Conservation (phyloP, 2,888 invertebrate species). For the Myopa testacea region DNA sequence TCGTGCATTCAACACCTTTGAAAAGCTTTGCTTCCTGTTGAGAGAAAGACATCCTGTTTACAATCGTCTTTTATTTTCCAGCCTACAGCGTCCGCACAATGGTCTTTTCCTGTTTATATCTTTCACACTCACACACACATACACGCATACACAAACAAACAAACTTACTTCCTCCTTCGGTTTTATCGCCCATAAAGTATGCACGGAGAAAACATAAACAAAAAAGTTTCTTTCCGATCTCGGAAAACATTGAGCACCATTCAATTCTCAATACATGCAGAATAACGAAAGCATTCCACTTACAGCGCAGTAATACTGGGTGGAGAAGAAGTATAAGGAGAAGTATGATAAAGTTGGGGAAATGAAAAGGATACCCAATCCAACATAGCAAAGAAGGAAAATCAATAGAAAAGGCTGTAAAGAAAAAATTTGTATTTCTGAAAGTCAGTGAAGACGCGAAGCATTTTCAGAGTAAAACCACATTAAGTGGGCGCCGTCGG, state of each 20-base stretch:
- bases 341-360: background rate
- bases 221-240: background rate
- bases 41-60: background rate
- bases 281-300: background rate
- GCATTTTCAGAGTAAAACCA: background rate
- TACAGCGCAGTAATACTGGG: no score
- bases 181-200: background rate
- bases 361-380: background rate
- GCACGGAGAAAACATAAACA: background rate
- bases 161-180: background rate
- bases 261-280: background rate
- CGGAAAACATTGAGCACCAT: background rate
- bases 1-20: no score
- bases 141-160: constrained; percentile 26
- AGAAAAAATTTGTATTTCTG: background rate
- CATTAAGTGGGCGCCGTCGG: background rate
- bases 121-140: constrained; percentile 46
- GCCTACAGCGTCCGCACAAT: background rate
- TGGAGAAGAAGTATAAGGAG: background rate
- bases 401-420: no score
- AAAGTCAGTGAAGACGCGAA: background rate
- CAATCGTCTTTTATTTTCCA: background rate
- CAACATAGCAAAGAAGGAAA: no score
- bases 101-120: constrained; percentile 29
- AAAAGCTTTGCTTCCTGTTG: background rate